These are phyloP conservation scores for Coelogynopora nodosa DNA, from an alignment of 2,888 invertebrate species.

Conservation along the genomic window DNA sequence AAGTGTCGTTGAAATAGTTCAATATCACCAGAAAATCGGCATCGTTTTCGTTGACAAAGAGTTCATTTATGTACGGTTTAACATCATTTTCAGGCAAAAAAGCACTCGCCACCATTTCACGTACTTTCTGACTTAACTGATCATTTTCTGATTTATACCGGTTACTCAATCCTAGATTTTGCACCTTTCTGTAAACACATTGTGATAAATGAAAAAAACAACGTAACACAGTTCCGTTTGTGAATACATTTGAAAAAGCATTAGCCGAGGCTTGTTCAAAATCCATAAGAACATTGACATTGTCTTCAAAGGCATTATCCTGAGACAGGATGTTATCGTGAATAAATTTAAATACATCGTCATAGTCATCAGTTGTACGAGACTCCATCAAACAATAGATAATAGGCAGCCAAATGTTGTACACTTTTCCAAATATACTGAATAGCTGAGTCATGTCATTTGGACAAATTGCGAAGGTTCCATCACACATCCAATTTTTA, in stretches of 20 bases:
- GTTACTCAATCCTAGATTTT: neutral
- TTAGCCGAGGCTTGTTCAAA: neutral
- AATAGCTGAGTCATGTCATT: neutral
- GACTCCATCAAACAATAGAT: neutral
- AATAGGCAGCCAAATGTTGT: neutral
- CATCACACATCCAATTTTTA: neutral
- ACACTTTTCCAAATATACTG: neutral
- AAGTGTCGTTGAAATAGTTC: neutral
- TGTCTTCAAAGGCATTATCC: neutral
- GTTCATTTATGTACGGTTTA: neutral
- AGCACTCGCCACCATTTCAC: neutral
- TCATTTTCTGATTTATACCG: neutral
- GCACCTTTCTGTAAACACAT: neutral
- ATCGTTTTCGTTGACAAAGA: neutral
- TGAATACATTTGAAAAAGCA: neutral
- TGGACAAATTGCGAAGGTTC: neutral
- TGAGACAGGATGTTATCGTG: neutral
- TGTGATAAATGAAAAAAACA: neutral
- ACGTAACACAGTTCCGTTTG: neutral
- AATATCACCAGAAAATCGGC: neutral
- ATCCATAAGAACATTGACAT: neutral
- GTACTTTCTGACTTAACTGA: neutral
- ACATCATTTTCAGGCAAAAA: neutral
- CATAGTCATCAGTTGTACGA: neutral
- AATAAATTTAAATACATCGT: neutral